Evolutionary conservation across 2,888 invertebrate species (phyloP).

Genomic region (Alentia gelatinosa): DNA sequence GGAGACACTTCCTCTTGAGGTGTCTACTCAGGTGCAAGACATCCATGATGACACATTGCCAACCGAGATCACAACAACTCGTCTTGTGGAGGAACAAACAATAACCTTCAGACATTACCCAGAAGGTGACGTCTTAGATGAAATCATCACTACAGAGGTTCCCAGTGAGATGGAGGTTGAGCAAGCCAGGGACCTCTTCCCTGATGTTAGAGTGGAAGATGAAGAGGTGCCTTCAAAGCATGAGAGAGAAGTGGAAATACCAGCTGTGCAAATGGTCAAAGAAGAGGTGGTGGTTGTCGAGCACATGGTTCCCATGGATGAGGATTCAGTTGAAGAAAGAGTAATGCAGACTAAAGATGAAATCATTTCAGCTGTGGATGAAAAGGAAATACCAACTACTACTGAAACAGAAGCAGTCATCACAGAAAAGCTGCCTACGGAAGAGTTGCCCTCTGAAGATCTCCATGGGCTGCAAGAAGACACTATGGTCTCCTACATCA

Average conservation of each 20-base stretch:
- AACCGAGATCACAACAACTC: too few species aligned
- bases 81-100: too few species aligned
- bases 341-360: background rate
- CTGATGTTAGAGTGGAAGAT: background rate
- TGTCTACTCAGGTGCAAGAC: too few species aligned
- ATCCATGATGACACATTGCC: too few species aligned
- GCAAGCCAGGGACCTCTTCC: too few species aligned
- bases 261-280: background rate
- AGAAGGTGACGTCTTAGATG: too few species aligned
- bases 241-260: background rate
- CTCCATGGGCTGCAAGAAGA: background rate
- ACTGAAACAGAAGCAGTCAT: background rate
- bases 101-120: too few species aligned
- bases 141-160: too few species aligned
- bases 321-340: background rate
- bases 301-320: background rate
- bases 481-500: background rate
- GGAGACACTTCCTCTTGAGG: too few species aligned
- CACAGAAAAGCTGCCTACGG: background rate
- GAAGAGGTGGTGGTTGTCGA: background rate
- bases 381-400: background rate
- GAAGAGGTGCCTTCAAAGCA: background rate
- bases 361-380: background rate
- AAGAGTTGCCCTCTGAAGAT: background rate
- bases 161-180: too few species aligned